phyloP scores from a whole-genome alignment of 2,888 invertebrate genomes.

The Drosophila pseudotakahashii region DNA sequence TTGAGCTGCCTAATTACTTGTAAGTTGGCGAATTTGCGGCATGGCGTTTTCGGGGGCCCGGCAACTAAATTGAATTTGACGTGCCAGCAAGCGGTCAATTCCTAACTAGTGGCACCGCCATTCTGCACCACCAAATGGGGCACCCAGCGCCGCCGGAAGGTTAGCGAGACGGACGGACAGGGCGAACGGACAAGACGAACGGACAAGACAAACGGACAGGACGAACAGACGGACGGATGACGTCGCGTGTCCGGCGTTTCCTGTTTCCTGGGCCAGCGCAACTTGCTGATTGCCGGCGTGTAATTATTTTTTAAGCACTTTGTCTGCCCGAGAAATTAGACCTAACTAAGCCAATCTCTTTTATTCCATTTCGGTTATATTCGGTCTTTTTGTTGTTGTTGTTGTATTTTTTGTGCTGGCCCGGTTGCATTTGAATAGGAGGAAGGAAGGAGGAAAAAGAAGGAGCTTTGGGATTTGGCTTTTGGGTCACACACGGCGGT shows the following conservation, averaged over 20 bases:
- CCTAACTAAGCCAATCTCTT: slow-evolving; percentile 70
- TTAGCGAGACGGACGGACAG: slow-evolving; percentile 2
- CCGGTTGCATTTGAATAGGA: slow-evolving; percentile 65
- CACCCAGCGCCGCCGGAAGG: slow-evolving; percentile 18
- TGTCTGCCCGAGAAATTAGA: slow-evolving; percentile 75
- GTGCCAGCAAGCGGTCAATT: slow-evolving; percentile 47
- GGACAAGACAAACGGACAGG: neutral
- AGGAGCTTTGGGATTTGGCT: slow-evolving; percentile 19
- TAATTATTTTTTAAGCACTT: slow-evolving; percentile 79
- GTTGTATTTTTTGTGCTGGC: slow-evolving; percentile 4
- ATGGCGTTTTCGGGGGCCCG: slow-evolving; percentile 55
- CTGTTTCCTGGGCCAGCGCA: slow-evolving; percentile 66
- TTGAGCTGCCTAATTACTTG: slow-evolving; percentile 82
- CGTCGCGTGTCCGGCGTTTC: slow-evolving; percentile 75
- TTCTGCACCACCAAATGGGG: slow-evolving; percentile 9
- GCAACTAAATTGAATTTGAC: slow-evolving; percentile 81
- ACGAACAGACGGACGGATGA: slow-evolving; percentile 56
- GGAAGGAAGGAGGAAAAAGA: no score
- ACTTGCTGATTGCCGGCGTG: slow-evolving; percentile 75
- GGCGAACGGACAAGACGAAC: neutral
- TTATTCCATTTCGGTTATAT: slow-evolving; percentile 44
- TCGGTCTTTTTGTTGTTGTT: no score
- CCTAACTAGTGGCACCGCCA: slow-evolving; percentile 38
- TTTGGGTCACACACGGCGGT: slow-evolving; percentile 41
- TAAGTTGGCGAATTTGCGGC: slow-evolving; percentile 81